Conservation (phyloP, 2,888 invertebrate species). For the Pelosia muscerda region DNA sequence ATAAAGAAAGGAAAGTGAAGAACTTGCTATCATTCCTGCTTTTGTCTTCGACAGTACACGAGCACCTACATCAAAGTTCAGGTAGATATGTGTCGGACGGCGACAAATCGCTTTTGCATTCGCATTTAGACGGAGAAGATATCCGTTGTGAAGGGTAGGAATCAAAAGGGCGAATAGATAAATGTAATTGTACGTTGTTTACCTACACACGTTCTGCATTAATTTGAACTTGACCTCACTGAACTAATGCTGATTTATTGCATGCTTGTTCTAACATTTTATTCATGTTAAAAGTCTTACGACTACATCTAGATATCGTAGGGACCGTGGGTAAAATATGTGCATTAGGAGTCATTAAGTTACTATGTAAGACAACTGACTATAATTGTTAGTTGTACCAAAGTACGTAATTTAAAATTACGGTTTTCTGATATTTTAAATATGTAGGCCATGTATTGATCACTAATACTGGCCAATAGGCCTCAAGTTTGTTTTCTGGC, state of each 20-base stretch:
- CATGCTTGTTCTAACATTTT: constrained; percentile 46
- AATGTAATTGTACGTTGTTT: constrained; percentile 50
- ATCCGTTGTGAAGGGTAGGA: constrained; percentile 59
- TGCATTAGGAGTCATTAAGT: constrained; percentile 36
- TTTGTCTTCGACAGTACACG: constrained; percentile 57
- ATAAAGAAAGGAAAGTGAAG: neutral
- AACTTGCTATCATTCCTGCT: neutral
- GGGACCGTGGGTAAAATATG: constrained; percentile 47
- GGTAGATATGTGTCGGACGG: constrained; percentile 78
- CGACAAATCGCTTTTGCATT: constrained; percentile 81
- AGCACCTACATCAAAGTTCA: constrained; percentile 65
- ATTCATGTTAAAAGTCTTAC: constrained; percentile 54
- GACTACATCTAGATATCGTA: constrained; percentile 30
- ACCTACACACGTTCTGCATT: constrained; percentile 69
- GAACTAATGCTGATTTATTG: constrained; percentile 57
- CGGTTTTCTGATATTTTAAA: neutral
- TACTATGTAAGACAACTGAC: constrained; percentile 16
- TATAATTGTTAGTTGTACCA: neutral
- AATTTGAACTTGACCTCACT: constrained; percentile 71
- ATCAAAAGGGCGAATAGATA: constrained; percentile 76
- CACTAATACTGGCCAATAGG: no score
- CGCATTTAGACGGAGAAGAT: constrained; percentile 74
- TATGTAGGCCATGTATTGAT: neutral
- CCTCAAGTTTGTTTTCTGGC: no score
- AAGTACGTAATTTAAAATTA: constrained; percentile 3